Base-by-base conservation (phyloP, 2,888 invertebrate genomes). In the Trichopoda pennipes region DNA sequence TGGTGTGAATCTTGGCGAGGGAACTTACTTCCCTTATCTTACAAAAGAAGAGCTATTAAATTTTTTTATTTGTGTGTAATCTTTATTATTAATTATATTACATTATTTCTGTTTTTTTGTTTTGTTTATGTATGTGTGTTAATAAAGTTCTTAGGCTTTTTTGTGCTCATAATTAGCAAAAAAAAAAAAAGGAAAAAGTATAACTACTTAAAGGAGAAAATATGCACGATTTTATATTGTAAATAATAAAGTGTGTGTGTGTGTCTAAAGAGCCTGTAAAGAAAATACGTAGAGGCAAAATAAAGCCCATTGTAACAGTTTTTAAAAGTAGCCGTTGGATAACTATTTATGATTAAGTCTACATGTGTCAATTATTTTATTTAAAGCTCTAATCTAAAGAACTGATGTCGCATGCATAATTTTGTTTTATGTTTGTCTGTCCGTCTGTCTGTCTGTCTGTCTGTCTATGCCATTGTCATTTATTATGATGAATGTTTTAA, bases 161-260 rank as follows among this genome's bases (percentile, higher is more conserved):
- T 78, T 75, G 82, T 82, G 82, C 82, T 79, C 79, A 79, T 44
- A 79, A 75, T 68, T 75, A 81, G 69, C 70, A 72, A 23, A 78
- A 47, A 60, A 72, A 17, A 75, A 47, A 53, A 58, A 28, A 58
- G n/a, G n/a, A 28, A 28, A 28, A 28, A 28, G 28, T 42, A 19
- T 44, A 70, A 69, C 70, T 79, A 75, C 61, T 55, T 68, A 51
- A 3, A 23, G 38, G 17, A 19, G 63, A 66, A 47, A 60, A 42
- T 61, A 35, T n/a, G 72, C 49, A 49, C 53, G 12, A 8, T 38
- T 42, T 58, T 14, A 53, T 55, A 44, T 55, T 61, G 53, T 61
- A 55, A 47, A 61, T 51, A 9, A 35, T 28, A 51, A 63, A 6
- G 16, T 42, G 38, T 73, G 14, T 58, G 14, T 49, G 16, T 42